A percentile compares a stretch with the other conserved stretches of the same genome.
phyloP scores from a whole-genome alignment of 2,113 vertebrate genomes.

The Antechinus stuartii region DNA sequence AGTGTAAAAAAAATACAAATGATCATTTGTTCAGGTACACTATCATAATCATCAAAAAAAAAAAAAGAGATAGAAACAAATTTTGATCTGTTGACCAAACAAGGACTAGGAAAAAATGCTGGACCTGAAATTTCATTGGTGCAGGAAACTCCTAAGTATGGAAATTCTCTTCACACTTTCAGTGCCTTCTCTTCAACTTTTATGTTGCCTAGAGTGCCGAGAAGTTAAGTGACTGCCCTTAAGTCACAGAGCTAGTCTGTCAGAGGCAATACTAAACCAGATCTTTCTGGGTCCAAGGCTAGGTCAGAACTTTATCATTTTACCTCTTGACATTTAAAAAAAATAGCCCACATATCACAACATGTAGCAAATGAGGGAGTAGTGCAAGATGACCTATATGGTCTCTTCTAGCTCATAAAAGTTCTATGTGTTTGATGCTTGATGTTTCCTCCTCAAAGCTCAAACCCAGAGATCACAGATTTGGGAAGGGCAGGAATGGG shows the following conservation, averaged over 20 bases:
- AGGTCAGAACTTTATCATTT: neutral
- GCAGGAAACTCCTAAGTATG: neutral
- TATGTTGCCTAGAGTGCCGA: neutral
- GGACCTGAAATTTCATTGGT: neutral
- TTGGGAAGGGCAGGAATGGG: neutral
- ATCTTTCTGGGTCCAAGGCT: neutral
- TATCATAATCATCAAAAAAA: neutral
- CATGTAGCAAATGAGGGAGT: neutral
- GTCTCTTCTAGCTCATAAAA: neutral
- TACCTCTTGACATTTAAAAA: neutral
- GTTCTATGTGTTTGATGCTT: neutral
- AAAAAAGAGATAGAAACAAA: neutral
- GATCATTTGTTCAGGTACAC: slow-evolving; percentile 72
- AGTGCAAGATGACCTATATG: neutral
- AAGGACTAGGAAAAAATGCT: neutral
- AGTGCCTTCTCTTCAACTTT: neutral
- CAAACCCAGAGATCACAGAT: neutral
- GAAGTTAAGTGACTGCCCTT: neutral
- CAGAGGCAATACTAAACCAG: neutral
- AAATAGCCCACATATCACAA: neutral
- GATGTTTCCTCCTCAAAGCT: neutral
- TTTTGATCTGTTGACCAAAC: neutral
- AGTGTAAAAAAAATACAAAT: slow-evolving; percentile 74
- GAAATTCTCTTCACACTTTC: neutral
- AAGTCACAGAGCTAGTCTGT: neutral